These are phyloP conservation scores for Brassicogethes aeneus DNA, from an alignment of 2,888 invertebrate genomes.

Conservation along the genomic window DNA sequence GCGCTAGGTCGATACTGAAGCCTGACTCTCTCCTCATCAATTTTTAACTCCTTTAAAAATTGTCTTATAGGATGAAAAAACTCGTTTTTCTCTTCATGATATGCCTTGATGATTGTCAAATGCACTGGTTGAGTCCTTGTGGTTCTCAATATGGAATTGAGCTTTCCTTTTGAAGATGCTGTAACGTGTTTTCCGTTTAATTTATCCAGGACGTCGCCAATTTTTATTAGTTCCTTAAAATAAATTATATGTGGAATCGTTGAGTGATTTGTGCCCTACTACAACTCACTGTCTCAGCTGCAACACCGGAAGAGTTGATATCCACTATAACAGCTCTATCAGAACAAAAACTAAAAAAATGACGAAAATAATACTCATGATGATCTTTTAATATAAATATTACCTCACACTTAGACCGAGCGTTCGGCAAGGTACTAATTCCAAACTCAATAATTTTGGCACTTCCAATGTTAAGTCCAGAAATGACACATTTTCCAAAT, in stretches of 20 bases:
- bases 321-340: slow-evolving; percentile 51
- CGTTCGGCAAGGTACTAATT: slow-evolving; percentile 53
- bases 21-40: slow-evolving; percentile 24
- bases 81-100: slow-evolving; percentile 33
- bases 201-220: slow-evolving; percentile 56
- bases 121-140: slow-evolving; percentile 41
- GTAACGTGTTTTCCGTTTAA: slow-evolving; percentile 49
- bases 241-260: background rate
- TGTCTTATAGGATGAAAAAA: slow-evolving; percentile 42
- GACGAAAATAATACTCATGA: too few relatives aligned
- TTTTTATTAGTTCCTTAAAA: slow-evolving; percentile 47
- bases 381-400: background rate
- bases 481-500: slow-evolving; percentile 50
- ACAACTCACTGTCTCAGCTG: slow-evolving; percentile 52
- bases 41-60: slow-evolving; percentile 28
- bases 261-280: background rate
- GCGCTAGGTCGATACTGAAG: slow-evolving; percentile 11
- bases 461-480: slow-evolving; percentile 55
- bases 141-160: slow-evolving; percentile 43
- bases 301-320: slow-evolving; percentile 50
- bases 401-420: slow-evolving; percentile 54
- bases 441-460: slow-evolving; percentile 45
- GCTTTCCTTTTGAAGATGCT: slow-evolving; percentile 41
- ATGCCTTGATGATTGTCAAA: slow-evolving; percentile 48
- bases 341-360: slow-evolving; percentile 46